Conservation (phyloP, 2,797 vertebrate species). For the Todus mexicanus region DNA sequence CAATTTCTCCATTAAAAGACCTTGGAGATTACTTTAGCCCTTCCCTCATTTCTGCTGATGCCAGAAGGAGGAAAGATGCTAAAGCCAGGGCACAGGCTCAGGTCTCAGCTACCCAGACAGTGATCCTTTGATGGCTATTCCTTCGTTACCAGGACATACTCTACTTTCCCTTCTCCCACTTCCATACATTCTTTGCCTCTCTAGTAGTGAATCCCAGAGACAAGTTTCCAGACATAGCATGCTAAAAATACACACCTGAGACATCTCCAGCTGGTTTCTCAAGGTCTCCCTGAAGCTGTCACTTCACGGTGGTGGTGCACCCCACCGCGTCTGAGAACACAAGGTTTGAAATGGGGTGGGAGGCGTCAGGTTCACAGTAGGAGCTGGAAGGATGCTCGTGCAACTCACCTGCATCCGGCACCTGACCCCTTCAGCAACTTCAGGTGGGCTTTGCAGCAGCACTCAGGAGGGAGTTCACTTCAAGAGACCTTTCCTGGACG, state of each 20-base stretch:
- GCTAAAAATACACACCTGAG: background rate
- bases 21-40: background rate
- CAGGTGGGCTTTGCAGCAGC: background rate
- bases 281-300: background rate
- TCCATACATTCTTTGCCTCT: background rate
- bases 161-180: accelerated
- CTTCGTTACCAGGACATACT: background rate
- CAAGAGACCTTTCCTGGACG: background rate
- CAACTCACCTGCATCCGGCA: background rate
- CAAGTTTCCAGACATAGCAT: background rate
- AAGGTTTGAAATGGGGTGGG: background rate
- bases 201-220: background rate
- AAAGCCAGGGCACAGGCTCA: background rate
- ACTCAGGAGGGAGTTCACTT: background rate
- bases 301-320: background rate
- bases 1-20: background rate
- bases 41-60: background rate
- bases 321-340: background rate
- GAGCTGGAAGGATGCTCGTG: background rate
- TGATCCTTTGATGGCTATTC: background rate
- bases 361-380: background rate
- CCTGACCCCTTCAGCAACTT: background rate
- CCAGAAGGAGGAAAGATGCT: background rate
- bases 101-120: background rate
- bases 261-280: background rate